phyloP scores from a whole-genome alignment of 2,888 invertebrate genomes.

The Agrochola lychnidis region DNA sequence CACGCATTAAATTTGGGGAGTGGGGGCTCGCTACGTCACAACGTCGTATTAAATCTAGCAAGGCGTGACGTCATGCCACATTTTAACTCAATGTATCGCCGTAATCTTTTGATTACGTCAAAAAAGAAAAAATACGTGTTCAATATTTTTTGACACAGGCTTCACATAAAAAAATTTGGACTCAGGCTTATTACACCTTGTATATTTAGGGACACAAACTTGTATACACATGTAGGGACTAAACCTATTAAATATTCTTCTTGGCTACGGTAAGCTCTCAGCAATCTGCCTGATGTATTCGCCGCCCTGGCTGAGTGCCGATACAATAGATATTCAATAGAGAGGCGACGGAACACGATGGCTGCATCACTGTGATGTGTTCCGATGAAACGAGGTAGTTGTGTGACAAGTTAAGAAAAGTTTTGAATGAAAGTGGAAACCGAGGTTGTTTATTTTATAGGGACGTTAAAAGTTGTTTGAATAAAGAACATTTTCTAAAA shows the following conservation, averaged over 20 bases:
- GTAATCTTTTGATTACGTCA: too few species aligned
- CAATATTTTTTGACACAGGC: too few species aligned
- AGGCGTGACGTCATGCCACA: too few species aligned
- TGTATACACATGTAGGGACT: background rate
- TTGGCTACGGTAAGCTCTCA: slow-evolving; percentile 3
- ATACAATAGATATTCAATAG: slow-evolving; percentile 42
- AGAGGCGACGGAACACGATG: slow-evolving; percentile 8
- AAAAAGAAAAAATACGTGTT: too few species aligned
- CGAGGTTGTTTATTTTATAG: background rate
- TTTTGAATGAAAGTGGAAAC: background rate
- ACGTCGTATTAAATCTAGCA: too few species aligned
- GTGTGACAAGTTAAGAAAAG: background rate
- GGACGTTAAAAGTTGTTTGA: background rate
- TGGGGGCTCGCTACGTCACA: too few species aligned
- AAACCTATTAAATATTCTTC: background rate
- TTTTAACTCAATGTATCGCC: too few species aligned
- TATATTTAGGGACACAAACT: background rate
- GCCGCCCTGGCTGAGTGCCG: slow-evolving; percentile 15
- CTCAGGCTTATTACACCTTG: background rate
- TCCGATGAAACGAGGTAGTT: background rate
- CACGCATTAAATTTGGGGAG: too few species aligned
- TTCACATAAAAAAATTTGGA: too few species aligned
- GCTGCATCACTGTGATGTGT: slow-evolving; percentile 11
- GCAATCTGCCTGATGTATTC: slow-evolving; percentile 57
- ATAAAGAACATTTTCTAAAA: too few species aligned